These are phyloP conservation scores for Numenius phaeopus DNA, from an alignment of 2,797 vertebrate genomes.

Conservation along the genomic window DNA sequence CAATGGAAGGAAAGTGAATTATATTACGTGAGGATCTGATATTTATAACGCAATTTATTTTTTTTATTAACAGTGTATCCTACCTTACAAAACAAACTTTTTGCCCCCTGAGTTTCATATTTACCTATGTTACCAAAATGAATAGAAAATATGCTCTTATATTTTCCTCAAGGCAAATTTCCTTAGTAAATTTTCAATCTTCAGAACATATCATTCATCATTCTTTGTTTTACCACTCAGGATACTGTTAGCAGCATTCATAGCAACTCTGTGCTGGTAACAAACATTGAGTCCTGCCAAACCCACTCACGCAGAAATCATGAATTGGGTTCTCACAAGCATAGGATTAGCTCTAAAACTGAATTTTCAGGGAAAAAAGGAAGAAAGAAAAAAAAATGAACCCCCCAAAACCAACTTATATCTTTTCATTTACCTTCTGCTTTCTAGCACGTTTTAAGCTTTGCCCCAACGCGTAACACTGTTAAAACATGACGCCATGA, in stretches of 20 bases:
- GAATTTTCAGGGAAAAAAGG: neutral
- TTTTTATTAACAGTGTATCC: neutral
- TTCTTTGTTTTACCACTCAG: neutral
- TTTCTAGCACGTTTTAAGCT: neutral
- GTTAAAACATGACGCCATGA: rapidly evolving
- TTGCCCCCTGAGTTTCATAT: neutral
- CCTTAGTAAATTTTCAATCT: neutral
- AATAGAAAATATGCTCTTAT: neutral
- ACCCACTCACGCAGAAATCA: rapidly evolving
- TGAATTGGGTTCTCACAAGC: neutral
- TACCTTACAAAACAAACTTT: neutral
- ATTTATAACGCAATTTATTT: neutral
- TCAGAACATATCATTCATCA: neutral
- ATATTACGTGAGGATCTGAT: neutral
- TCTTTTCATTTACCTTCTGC: neutral
- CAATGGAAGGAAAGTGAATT: neutral
- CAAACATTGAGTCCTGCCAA: neutral
- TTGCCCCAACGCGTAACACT: neutral
- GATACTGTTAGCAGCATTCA: neutral
- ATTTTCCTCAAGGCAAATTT: neutral
- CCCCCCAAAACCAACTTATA: neutral
- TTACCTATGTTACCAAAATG: neutral
- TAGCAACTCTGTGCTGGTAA: neutral
- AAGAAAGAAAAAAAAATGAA: neutral
- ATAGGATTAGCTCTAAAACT: neutral